Conservation (phyloP, 2,797 vertebrate species). For the Glyptemys insculpta region DNA sequence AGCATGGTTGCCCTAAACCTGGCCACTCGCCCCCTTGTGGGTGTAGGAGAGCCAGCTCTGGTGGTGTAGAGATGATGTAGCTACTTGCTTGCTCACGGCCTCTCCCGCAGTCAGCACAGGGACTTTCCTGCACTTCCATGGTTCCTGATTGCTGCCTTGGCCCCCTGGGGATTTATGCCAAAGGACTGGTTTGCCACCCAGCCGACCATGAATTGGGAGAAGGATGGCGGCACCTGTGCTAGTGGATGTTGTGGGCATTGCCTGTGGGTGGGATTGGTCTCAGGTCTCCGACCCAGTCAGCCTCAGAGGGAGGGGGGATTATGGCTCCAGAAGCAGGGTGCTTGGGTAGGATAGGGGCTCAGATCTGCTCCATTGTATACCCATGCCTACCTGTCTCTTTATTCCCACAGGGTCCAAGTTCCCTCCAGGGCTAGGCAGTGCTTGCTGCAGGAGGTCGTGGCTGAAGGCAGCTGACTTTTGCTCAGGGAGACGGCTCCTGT, state of each 20-base stretch:
- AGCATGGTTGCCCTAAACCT: neutral
- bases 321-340: neutral
- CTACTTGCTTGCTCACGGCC: neutral
- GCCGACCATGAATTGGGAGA: neutral
- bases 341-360: neutral
- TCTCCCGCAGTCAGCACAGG: neutral
- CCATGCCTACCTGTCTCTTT: neutral
- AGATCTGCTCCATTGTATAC: neutral
- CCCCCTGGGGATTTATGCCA: neutral
- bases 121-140: neutral
- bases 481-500: neutral
- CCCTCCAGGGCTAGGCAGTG: neutral
- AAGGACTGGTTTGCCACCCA: neutral
- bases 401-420: neutral
- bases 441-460: neutral
- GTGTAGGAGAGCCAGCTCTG: neutral
- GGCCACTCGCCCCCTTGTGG: neutral
- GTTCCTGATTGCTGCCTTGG: neutral
- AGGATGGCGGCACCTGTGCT: neutral
- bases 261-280: neutral
- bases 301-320: neutral
- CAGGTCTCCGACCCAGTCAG: neutral
- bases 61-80: neutral
- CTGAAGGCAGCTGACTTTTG: neutral
- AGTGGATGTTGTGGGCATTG: accelerated